phyloP scores from a whole-genome alignment of 2,888 invertebrate genomes.

The Serrognathus titanus region DNA sequence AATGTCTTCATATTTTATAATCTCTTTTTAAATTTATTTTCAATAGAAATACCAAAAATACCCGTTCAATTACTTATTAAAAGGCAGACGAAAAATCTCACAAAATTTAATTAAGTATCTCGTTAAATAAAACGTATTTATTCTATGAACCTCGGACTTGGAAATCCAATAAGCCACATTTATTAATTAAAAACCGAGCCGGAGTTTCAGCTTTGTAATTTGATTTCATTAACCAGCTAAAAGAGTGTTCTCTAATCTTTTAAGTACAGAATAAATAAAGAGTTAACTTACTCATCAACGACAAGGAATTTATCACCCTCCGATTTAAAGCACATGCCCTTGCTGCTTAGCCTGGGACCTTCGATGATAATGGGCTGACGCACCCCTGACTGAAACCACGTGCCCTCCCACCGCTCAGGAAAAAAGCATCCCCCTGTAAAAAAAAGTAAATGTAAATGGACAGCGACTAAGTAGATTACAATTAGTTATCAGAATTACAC shows the following conservation, averaged over 20 bases:
- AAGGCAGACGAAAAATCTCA: too few species aligned
- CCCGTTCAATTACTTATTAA: too few species aligned
- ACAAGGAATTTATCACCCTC: constrained; percentile 87
- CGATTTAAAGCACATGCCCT: constrained; percentile 77
- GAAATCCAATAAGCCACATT: too few species aligned
- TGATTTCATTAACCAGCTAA: constrained; percentile 16
- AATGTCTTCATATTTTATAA: too few species aligned
- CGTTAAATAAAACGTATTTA: background rate
- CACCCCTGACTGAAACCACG: constrained; percentile 89
- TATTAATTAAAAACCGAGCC: too few species aligned
- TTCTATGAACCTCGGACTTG: too few species aligned
- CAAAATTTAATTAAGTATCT: background rate
- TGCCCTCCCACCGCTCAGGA: constrained; percentile 81
- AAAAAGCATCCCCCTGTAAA: constrained; percentile 71
- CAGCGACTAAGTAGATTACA: constrained; percentile 14
- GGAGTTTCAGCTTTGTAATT: constrained; percentile 5
- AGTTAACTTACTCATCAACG: constrained; percentile 77
- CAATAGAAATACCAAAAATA: too few species aligned
- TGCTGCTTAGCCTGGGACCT: constrained; percentile 77
- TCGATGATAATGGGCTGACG: constrained; percentile 81
- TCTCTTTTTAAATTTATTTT: too few species aligned
- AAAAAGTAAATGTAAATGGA: constrained; percentile 14
- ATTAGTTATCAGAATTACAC: constrained; percentile 14
- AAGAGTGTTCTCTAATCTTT: constrained; percentile 14
- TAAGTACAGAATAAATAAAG: constrained; percentile 19